Conservation (phyloP, 2,888 invertebrate species). For the Serrognathus titanus region DNA sequence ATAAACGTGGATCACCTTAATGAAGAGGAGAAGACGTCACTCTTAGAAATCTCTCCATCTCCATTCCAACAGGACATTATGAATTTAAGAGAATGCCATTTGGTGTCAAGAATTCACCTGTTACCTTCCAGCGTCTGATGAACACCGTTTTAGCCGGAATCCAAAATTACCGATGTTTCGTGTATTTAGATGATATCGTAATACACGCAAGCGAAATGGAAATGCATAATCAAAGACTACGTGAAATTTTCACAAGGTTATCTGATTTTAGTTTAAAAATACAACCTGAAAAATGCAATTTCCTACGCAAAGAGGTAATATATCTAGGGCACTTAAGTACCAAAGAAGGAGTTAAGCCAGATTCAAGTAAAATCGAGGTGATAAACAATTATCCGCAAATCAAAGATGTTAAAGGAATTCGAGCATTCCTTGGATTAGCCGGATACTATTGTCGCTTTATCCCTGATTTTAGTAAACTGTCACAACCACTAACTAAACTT, state of each 20-base stretch:
- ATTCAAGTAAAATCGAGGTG: constrained; percentile 8
- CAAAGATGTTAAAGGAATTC: constrained; percentile 16
- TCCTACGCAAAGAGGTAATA: too few species aligned
- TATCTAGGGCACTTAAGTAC: too few species aligned
- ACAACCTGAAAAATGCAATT: too few species aligned
- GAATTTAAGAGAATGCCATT: constrained; percentile 29
- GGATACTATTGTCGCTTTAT: constrained; percentile 44
- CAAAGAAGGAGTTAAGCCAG: too few species aligned
- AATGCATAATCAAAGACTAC: constrained; percentile 27
- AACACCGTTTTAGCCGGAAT: constrained; percentile 32
- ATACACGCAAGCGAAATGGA: constrained; percentile 28
- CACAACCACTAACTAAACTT: constrained; percentile 30
- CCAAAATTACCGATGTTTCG: constrained; percentile 31
- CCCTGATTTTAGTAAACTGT: constrained; percentile 31
- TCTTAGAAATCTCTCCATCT: constrained; percentile 26
- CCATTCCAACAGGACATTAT: constrained; percentile 20
- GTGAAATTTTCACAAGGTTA: background rate
- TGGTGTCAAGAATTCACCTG: constrained; percentile 21
- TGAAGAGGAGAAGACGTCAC: constrained; percentile 27
- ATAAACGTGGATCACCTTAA: constrained; percentile 26
- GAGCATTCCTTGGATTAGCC: constrained; percentile 37
- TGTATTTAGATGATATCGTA: constrained; percentile 42
- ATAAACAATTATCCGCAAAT: constrained; percentile 12
- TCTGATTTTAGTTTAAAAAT: too few species aligned
- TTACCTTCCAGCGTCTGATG: constrained; percentile 36